These are phyloP conservation scores for Brenthis ino DNA, from an alignment of 2,888 invertebrate genomes.

Conservation along the genomic window DNA sequence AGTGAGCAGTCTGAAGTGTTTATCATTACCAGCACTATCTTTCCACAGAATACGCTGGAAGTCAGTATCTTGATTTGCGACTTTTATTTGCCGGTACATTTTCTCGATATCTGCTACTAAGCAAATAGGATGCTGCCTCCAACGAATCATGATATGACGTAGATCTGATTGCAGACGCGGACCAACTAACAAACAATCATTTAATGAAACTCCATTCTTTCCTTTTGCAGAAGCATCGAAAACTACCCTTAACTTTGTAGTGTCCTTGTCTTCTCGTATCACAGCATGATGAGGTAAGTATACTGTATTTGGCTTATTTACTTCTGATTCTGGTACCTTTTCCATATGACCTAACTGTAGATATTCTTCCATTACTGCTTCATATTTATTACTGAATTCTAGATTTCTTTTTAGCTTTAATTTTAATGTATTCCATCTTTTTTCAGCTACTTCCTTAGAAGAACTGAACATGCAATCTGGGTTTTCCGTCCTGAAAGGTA, in stretches of 20 bases:
- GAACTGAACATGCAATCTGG: conserved; percentile 16
- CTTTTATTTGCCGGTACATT: too few species aligned
- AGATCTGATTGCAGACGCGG: conserved; percentile 44
- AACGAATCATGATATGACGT: conserved; percentile 43
- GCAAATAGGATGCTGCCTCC: too few species aligned
- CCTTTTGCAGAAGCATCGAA: conserved; percentile 39
- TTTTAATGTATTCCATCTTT: conserved; percentile 15
- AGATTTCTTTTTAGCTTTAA: conserved; percentile 4
- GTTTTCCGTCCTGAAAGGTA: conserved; percentile 28
- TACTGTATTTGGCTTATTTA: neutral
- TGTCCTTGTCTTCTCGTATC: neutral
- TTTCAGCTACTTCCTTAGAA: conserved; percentile 24
- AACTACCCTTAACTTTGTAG: too few species aligned
- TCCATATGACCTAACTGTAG: neutral
- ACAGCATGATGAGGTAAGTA: conserved; percentile 12
- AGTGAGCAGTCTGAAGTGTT: too few species aligned
- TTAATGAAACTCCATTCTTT: conserved; percentile 38
- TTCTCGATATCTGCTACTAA: too few species aligned
- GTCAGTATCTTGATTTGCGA: too few species aligned
- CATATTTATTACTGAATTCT: conserved; percentile 14
- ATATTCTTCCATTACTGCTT: conserved; percentile 14
- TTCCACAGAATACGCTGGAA: too few species aligned
- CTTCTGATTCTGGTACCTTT: neutral
- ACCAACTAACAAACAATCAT: conserved; percentile 42
- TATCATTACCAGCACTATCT: too few species aligned